phyloP scores from a whole-genome alignment of 2,797 vertebrate species.

The Rallus crepitans region DNA sequence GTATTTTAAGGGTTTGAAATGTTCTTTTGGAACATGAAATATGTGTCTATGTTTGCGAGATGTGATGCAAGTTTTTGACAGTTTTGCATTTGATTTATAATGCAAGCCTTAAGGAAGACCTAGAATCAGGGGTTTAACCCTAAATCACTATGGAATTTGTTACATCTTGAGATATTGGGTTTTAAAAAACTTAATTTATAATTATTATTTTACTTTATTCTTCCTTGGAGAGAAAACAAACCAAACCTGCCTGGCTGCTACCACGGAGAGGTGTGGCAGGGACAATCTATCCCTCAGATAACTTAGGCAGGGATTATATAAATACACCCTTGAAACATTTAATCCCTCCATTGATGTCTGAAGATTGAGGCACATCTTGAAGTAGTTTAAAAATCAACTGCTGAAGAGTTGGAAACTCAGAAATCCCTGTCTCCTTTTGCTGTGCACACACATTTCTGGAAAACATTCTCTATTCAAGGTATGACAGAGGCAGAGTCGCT shows the following conservation, averaged over 20 bases:
- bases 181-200: background rate
- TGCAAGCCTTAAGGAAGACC: background rate
- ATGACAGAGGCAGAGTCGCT: background rate
- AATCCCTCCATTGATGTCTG: background rate
- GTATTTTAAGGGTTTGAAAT: conserved; percentile 20
- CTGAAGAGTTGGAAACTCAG: background rate
- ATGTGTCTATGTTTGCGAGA: background rate
- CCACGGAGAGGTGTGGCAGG: background rate
- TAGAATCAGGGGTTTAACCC: background rate
- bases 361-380: background rate
- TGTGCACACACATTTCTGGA: background rate
- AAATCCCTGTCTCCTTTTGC: background rate
- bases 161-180: background rate
- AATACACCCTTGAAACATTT: background rate
- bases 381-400: background rate
- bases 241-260: background rate
- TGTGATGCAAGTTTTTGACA: background rate
- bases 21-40: conserved; percentile 25
- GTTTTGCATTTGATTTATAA: conserved; percentile 10
- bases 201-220: background rate
- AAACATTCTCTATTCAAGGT: background rate
- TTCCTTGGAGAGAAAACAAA: background rate
- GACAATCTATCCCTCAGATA: background rate
- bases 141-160: background rate
- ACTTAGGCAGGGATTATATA: background rate